Percentiles rank a stretch among this genome's conserved stretches.
Conservation (phyloP, 2,113 vertebrate genomes). For the Misgurnus mizolepis region DNA sequence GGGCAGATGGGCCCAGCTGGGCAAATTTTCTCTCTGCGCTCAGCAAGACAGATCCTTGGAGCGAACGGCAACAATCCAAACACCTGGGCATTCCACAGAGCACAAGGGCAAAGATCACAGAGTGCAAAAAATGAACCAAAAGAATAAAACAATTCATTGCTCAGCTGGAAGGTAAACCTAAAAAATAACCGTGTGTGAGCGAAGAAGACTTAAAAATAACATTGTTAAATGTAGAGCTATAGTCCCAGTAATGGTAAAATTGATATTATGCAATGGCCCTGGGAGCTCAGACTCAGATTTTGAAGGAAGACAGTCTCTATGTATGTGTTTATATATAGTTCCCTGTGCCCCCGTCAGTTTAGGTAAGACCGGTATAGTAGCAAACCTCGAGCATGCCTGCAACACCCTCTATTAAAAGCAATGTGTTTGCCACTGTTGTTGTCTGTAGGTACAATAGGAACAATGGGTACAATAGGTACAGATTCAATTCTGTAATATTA, state of each 20-base stretch:
- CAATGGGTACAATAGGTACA: no score
- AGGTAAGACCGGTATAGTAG: no score
- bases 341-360: neutral
- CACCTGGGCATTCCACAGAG: constrained; percentile 50
- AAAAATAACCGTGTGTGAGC: neutral
- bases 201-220: neutral
- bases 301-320: neutral
- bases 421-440: neutral
- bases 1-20: constrained; percentile 57
- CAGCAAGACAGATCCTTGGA: constrained; percentile 28
- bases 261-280: neutral
- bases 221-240: neutral
- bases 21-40: constrained; percentile 45
- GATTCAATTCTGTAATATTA: neutral
- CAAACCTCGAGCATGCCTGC: no score
- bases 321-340: constrained; percentile 7
- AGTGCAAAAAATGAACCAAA: neutral
- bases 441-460: neutral
- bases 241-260: neutral
- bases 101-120: neutral
- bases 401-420: no score
- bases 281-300: constrained; percentile 44
- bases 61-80: constrained; percentile 22
- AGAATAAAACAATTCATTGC: constrained; percentile 1
- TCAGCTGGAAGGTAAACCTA: constrained; percentile 3